Evolutionary conservation across 1,140 invertebrate species (phyloP).

Genomic region (Portunus trituberculatus): DNA sequence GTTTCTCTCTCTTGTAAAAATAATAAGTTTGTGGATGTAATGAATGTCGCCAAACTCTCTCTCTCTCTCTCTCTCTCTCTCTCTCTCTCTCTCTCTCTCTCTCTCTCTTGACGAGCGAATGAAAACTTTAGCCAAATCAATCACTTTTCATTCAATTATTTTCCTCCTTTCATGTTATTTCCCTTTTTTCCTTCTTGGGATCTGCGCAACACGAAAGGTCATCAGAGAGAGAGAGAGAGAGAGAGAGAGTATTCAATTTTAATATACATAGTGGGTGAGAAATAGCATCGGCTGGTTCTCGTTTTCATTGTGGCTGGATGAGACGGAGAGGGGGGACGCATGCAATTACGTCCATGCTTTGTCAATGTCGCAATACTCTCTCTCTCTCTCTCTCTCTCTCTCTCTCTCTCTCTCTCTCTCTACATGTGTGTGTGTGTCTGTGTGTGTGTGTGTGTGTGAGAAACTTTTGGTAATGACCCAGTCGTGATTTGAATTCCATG

Average conservation of each 20-base stretch:
- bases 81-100: not conserved
- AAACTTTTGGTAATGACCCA: too few relatives aligned
- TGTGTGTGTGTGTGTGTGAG: too few relatives aligned
- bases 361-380: not conserved
- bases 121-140: not conserved
- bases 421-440: not conserved
- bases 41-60: too few relatives aligned
- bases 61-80: too few relatives aligned
- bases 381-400: not conserved
- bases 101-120: not conserved
- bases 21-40: too few relatives aligned
- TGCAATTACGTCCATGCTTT: not conserved
- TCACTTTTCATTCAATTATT: not conserved
- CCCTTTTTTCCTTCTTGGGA: not conserved
- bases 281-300: not conserved
- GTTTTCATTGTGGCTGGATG: slow-evolving; percentile 3
- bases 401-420: slow-evolving; percentile 12
- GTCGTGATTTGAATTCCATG: too few relatives aligned
- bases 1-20: too few relatives aligned
- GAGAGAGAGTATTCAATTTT: not conserved
- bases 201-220: too few relatives aligned
- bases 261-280: not conserved
- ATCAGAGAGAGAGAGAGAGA: not conserved
- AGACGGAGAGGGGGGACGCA: not conserved
- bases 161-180: not conserved